Base-by-base conservation (phyloP, 1,140 invertebrate species). In the Zaprionus ghesquierei region DNA sequence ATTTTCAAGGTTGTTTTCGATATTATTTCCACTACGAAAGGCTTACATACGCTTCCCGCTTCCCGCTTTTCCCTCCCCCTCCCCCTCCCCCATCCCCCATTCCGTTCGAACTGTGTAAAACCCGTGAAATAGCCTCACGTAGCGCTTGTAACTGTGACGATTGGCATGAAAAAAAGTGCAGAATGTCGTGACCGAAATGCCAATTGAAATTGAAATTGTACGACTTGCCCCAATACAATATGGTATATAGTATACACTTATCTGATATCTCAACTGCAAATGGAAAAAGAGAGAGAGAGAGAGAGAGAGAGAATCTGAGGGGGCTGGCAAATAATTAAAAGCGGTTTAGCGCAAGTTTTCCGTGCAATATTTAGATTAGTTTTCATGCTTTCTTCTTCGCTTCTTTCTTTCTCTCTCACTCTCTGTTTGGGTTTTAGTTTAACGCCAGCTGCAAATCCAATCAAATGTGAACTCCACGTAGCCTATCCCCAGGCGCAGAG, bases 401-500 rank as follows among this genome's bases (percentile, higher is more conserved):
- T 23, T 8, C 38, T 46, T 9, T 55, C 33, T 55, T 8, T 56
- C 22, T 23, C 27, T 46, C 27, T 12, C 41, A 8, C 18, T 10
- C 10, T 22, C 33, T 46, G 10, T 46, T 46, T 46, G 41, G 41
- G 18, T 46, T 46, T 46, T 22, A 44, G 63, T 46, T 66, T 60
- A 41, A 25, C 18, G 33, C 41, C 18, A 41, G 6, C 38, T 49
- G 50, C 58, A 62, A 75, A 75, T 75, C 71, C 66, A 75, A 75
- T 75, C 71, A 75, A 75, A 70, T 63, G 59, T 63, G 58, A 74
- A 53, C 71, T 46, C 51, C 53, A 44, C 27, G 27, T 53, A 18
- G 69, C 62, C 62, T 77, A 73, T 18, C 62, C 75, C 65, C 38
- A 68, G 68, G 59, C 51, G 56, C 54, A n/a, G 13, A 20, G 20